These are phyloP conservation scores for Myiothlypis coronata DNA, from an alignment of 2,797 vertebrate species.

Conservation along the genomic window DNA sequence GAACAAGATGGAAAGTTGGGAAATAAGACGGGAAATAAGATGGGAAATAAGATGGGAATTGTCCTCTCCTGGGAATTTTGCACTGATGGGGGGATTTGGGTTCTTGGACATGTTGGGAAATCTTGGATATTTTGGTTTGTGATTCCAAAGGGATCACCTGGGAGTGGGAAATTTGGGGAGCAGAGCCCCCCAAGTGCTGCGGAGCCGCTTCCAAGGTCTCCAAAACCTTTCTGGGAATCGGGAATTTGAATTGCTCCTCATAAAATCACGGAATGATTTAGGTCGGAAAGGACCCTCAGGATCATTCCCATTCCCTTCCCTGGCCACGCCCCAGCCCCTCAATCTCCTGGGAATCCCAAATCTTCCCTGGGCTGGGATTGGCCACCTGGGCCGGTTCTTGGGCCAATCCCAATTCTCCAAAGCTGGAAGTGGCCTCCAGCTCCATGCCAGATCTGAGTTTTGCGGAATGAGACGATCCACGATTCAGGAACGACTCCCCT, in stretches of 20 bases:
- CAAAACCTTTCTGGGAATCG: rapidly evolving
- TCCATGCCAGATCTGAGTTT: rapidly evolving
- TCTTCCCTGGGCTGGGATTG: rapidly evolving
- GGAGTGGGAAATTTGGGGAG: not conserved
- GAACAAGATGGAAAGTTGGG: not conserved
- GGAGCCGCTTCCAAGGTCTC: rapidly evolving
- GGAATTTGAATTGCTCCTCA: not conserved
- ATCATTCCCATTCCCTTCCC: not conserved
- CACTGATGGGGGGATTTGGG: not conserved
- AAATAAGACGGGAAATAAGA: not conserved
- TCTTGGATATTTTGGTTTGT: not conserved
- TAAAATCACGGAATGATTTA: not conserved
- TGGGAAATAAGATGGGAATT: not conserved
- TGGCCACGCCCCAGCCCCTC: not conserved
- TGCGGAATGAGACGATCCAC: rapidly evolving
- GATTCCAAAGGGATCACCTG: not conserved
- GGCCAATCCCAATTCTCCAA: not conserved
- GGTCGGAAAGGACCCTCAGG: rapidly evolving
- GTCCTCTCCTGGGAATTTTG: not conserved
- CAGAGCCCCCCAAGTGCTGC: not conserved
- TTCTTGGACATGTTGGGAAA: not conserved
- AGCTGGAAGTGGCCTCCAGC: not conserved
- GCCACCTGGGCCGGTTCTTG: not conserved
- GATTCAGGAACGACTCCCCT: not conserved
- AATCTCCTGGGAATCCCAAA: not conserved